Percentiles rank a stretch among this genome's conserved stretches.
These are phyloP conservation scores for Lagorchestes hirsutus DNA, from an alignment of 2,797 vertebrate species.

Conservation along the genomic window DNA sequence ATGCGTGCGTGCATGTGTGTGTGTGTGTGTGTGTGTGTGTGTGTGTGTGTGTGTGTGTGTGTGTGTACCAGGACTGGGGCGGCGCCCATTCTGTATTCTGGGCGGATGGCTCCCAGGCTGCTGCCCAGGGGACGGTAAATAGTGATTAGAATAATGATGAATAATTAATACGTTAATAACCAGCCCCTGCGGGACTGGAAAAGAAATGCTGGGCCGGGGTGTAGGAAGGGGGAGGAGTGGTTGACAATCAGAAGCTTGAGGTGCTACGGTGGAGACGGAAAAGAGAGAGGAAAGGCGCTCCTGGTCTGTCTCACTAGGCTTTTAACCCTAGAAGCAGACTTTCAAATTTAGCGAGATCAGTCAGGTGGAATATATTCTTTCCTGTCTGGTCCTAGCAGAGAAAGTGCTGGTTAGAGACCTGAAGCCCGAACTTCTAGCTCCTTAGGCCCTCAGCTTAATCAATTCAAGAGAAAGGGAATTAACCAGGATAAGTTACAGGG, in stretches of 20 bases:
- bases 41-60: slow-evolving; percentile 18
- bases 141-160: slow-evolving; percentile 83
- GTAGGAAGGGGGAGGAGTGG: neutral
- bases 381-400: neutral
- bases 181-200: slow-evolving; percentile 68
- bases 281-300: slow-evolving; percentile 9
- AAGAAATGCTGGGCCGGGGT: slow-evolving; percentile 27
- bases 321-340: neutral
- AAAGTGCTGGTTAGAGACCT: neutral
- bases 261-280: neutral
- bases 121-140: slow-evolving; percentile 80
- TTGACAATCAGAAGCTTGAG: neutral
- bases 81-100: slow-evolving; percentile 6
- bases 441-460: neutral
- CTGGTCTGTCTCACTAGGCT: neutral
- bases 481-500: neutral
- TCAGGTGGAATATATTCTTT: neutral
- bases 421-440: neutral
- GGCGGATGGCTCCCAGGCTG: slow-evolving; percentile 64
- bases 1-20: neutral
- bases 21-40: neutral
- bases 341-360: neutral
- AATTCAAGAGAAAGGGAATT: neutral
- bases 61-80: slow-evolving; percentile 10
- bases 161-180: slow-evolving; percentile 84